Conservation (phyloP, 2,797 vertebrate genomes). For the Enteromius argenteus region DNA sequence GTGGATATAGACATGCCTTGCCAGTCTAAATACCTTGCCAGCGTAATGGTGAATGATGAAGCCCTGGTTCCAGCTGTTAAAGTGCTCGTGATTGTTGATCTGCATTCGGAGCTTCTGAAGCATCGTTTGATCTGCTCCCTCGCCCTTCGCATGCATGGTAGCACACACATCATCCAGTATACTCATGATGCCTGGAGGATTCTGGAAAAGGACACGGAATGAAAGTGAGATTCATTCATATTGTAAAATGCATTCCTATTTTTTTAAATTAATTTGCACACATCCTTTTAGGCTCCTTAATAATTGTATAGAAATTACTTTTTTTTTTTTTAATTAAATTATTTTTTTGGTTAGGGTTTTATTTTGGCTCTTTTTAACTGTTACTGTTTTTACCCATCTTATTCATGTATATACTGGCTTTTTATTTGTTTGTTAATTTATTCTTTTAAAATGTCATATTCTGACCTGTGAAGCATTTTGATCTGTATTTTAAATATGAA, state of each 20-base stretch:
- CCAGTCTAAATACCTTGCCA: constrained; percentile 86
- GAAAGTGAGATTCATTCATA: background rate
- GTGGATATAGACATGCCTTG: constrained; percentile 5
- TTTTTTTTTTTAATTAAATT: background rate
- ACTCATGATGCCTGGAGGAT: constrained; percentile 95
- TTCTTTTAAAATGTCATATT: background rate
- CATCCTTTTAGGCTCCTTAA: background rate
- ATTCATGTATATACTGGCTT: background rate
- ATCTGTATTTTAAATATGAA: background rate
- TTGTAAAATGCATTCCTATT: background rate
- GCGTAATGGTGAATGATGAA: constrained; percentile 99
- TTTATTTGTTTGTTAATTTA: background rate
- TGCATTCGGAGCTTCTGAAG: constrained; percentile 95
- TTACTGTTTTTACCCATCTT: background rate
- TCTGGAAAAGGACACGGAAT: constrained; percentile 73
- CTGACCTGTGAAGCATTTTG: background rate
- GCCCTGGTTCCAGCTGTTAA: constrained; percentile 99
- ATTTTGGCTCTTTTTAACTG: background rate
- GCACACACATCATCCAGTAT: constrained; percentile 97
- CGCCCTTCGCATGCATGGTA: constrained; percentile 97
- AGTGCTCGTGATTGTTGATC: constrained; percentile 95
- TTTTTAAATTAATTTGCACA: background rate
- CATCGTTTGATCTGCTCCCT: constrained; percentile 96
- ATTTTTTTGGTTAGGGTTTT: background rate
- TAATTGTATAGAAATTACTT: background rate